Conservation (phyloP, 2,797 vertebrate species). For the Liparis tanakae region DNA sequence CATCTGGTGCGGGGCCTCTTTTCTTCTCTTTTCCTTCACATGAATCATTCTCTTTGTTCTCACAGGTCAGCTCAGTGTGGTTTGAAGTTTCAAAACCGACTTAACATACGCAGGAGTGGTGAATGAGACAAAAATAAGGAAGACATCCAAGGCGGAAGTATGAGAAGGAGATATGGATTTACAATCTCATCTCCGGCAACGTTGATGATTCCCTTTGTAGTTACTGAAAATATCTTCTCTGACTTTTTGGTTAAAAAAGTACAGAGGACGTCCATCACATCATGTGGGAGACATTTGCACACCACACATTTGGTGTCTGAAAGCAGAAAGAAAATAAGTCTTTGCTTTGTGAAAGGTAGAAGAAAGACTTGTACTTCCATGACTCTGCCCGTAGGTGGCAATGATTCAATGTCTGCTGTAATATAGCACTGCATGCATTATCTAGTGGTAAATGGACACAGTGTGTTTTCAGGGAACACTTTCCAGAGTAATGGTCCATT, state of each 20-base stretch:
- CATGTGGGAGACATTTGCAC: conserved; percentile 7
- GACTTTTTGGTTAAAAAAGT: conserved; percentile 5
- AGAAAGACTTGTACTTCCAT: not conserved
- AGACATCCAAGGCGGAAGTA: conserved; percentile 17
- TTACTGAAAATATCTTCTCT: conserved; percentile 12
- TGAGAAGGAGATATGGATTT: conserved; percentile 1
- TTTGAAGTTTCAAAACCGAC: conserved; percentile 16
- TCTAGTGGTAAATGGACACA: not conserved
- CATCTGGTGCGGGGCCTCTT: conserved; percentile 33
- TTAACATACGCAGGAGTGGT: conserved; percentile 17
- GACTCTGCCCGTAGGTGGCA: conserved; percentile 60
- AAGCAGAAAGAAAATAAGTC: conserved; percentile 8
- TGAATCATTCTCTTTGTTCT: conserved; percentile 62
- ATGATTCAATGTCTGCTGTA: conserved; percentile 26
- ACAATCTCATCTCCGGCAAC: conserved; percentile 14
- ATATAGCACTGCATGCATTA: not conserved
- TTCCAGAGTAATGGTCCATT: not conserved
- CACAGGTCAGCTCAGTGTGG: not conserved
- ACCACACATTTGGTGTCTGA: not conserved
- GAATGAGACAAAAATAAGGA: conserved; percentile 24
- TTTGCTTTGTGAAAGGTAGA: not conserved
- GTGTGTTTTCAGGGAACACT: not conserved
- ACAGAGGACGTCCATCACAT: not conserved
- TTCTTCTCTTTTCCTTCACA: conserved; percentile 10
- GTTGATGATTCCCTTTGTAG: conserved; percentile 38